phyloP scores from a whole-genome alignment of 2,888 invertebrate genomes.

The Drosophila algonquin region DNA sequence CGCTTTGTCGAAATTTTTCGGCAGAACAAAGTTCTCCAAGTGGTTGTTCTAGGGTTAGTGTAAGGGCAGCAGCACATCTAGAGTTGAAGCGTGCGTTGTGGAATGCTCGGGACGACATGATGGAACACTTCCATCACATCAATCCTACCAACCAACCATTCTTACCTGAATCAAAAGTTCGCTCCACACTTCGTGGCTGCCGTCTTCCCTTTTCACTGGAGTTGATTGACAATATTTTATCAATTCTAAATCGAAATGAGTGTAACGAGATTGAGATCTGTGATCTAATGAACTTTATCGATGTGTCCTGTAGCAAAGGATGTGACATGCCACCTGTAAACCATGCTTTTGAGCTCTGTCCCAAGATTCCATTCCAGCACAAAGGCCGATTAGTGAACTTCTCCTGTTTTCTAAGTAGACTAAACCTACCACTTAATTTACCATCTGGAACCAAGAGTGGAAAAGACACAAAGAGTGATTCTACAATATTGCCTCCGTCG shows the following conservation, averaged over 20 bases:
- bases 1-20: conserved; percentile 89
- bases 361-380: conserved; percentile 80
- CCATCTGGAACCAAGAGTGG: conserved; percentile 33
- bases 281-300: conserved; percentile 89
- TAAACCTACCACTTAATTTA: conserved; percentile 70
- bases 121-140: conserved; percentile 86
- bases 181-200: conserved; percentile 88
- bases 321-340: conserved; percentile 81
- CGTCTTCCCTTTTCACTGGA: conserved; percentile 88
- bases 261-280: conserved; percentile 87
- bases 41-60: conserved; percentile 84
- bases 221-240: conserved; percentile 88
- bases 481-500: conserved; percentile 14
- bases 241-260: conserved; percentile 86
- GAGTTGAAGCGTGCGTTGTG: conserved; percentile 89
- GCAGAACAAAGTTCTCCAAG: conserved; percentile 85
- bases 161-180: conserved; percentile 86
- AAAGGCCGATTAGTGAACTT: conserved; percentile 82
- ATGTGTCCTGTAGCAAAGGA: conserved; percentile 85
- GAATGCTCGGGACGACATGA: conserved; percentile 88
- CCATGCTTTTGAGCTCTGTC: conserved; percentile 82
- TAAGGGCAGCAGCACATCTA: conserved; percentile 88
- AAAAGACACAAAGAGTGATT: conserved; percentile 8
- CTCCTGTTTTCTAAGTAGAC: conserved; percentile 75
- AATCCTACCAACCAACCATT: conserved; percentile 86